Evolutionary conservation across 2,888 invertebrate genomes (phyloP).

Genomic region (Euspilapteryx auroguttella): DNA sequence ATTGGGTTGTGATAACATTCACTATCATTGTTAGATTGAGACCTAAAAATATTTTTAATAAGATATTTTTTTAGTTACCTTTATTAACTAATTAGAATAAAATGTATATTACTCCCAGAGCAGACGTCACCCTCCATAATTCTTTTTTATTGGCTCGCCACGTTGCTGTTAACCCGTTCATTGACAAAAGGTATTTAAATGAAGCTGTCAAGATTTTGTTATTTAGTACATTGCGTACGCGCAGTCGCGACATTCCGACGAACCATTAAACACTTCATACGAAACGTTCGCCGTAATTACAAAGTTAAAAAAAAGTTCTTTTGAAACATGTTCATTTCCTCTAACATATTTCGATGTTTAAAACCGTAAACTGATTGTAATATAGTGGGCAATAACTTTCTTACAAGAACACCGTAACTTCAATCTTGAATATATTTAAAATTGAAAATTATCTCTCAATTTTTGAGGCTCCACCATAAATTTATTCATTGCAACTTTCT

Average conservation of each 20-base stretch:
- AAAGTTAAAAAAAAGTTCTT: no score
- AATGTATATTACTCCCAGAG: constrained; percentile 41
- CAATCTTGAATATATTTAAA: no score
- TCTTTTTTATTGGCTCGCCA: constrained; percentile 48
- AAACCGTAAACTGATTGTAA: no score
- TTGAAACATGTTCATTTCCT: no score
- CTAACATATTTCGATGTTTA: no score
- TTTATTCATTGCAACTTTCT: no score
- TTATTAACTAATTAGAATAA: constrained; percentile 31
- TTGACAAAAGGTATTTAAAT: constrained; percentile 63
- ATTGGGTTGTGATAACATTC: no score
- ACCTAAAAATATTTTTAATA: neutral
- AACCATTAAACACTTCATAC: constrained; percentile 21
- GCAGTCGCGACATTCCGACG: constrained; percentile 24
- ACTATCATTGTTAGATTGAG: neutral
- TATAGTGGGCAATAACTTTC: no score
- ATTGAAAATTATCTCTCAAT: no score
- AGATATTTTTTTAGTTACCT: neutral
- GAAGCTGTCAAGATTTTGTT: constrained; percentile 49
- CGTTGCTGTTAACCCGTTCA: constrained; percentile 53
- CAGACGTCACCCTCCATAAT: constrained; percentile 34
- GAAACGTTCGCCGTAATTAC: no score
- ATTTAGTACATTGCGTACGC: constrained; percentile 34
- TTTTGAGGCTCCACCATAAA: no score
- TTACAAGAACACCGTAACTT: no score